These are phyloP conservation scores for Diacarnus erythraeanus DNA, from an alignment of 37 sponge, comb jelly and placozoan genomes.

Conservation along the genomic window DNA sequence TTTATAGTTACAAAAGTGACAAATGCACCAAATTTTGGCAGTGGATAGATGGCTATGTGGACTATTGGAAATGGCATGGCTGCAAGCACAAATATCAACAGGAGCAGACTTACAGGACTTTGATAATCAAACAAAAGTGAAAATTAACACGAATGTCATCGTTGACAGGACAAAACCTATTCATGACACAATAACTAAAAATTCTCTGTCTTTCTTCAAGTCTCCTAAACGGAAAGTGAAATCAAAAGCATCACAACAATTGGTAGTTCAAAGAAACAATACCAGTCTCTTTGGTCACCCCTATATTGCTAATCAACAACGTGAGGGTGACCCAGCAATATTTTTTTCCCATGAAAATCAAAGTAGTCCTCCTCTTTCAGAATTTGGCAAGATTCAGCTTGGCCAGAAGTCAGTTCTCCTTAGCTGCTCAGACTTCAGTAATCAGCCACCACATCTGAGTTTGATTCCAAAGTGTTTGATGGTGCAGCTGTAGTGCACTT, in stretches of 20 bases:
- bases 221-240: background rate
- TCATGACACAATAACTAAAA: background rate
- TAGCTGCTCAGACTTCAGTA: background rate
- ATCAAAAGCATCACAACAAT: background rate
- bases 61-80: no score
- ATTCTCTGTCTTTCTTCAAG: background rate
- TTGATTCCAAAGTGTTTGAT: slow-evolving; percentile 3
- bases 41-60: no score
- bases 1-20: no score
- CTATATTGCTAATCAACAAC: slow-evolving; percentile 1
- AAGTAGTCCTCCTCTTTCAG: background rate
- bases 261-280: background rate
- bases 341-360: slow-evolving; percentile 4
- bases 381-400: no score
- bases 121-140: no score
- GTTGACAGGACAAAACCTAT: no score
- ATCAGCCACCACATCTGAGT: slow-evolving; percentile 1
- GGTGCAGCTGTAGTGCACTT: background rate
- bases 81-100: no score
- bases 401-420: background rate
- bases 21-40: no score
- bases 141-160: no score
- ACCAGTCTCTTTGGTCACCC: background rate
- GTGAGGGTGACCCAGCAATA: background rate
- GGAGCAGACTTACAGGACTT: no score